A percentile compares a stretch with the other conserved stretches of the same genome.
phyloP scores from a whole-genome alignment of 2,113 vertebrate species.

The Myotis yumanensis region DNA sequence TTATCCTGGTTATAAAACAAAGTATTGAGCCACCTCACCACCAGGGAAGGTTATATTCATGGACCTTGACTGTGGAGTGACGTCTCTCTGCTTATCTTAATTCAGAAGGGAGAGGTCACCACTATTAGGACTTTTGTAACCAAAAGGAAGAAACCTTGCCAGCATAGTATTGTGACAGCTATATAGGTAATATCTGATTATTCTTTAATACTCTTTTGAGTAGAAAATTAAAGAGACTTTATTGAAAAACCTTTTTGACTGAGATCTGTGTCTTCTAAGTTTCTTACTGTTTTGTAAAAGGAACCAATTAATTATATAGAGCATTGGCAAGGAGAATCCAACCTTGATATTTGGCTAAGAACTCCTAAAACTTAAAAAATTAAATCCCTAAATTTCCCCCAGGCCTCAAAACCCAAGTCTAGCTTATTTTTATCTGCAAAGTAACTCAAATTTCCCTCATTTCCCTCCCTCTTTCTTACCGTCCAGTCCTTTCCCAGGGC shows the following conservation, averaged over 20 bases:
- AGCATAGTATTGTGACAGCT: neutral
- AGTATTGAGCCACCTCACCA: neutral
- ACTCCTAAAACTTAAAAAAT: neutral
- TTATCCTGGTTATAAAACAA: neutral
- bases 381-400: neutral
- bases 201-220: neutral
- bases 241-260: neutral
- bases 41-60: neutral
- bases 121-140: neutral
- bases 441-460: neutral
- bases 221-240: neutral
- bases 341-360: conserved; percentile 22
- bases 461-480: neutral
- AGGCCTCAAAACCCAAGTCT: neutral
- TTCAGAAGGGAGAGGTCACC: neutral
- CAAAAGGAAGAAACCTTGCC: neutral
- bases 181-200: neutral
- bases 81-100: neutral
- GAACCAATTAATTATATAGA: neutral
- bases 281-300: neutral
- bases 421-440: neutral
- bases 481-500: neutral
- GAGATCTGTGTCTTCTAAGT: neutral
- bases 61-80: neutral
- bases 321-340: neutral